A percentile compares a stretch with the other conserved stretches of the same genome.
These are phyloP conservation scores for Brachirus orientalis DNA, from an alignment of 2,113 vertebrate genomes.

Conservation along the genomic window DNA sequence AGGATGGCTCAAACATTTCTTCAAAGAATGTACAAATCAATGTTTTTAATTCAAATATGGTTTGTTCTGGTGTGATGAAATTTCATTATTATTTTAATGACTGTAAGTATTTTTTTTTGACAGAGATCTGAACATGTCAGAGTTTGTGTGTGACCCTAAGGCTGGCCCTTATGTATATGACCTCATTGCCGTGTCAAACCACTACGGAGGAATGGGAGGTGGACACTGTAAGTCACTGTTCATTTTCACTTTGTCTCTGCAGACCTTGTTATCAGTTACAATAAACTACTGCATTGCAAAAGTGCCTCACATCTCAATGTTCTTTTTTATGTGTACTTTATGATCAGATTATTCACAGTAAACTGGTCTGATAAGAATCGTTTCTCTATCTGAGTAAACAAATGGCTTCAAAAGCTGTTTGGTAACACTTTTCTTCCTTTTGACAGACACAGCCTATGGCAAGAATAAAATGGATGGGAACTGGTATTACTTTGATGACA, in stretches of 20 bases:
- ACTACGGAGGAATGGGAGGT: slow-evolving; percentile 97
- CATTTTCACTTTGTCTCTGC: background rate
- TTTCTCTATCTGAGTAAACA: slow-evolving; percentile 7
- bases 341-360: background rate
- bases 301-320: slow-evolving; percentile 4
- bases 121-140: slow-evolving; percentile 94
- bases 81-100: background rate
- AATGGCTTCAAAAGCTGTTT: background rate
- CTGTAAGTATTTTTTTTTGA: slow-evolving; percentile 26
- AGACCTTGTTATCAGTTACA: too few relatives aligned
- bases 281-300: too few relatives aligned
- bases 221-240: slow-evolving; percentile 91
- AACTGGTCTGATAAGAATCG: background rate
- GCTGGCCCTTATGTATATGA: slow-evolving; percentile 91
- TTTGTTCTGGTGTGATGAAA: too few relatives aligned
- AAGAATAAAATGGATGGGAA: slow-evolving; percentile 92
- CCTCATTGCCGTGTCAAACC: slow-evolving; percentile 95
- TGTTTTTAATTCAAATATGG: too few relatives aligned
- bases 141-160: slow-evolving; percentile 92
- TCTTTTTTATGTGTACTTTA: background rate
- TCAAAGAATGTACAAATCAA: too few relatives aligned
- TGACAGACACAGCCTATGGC: slow-evolving; percentile 91
- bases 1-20: background rate
- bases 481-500: slow-evolving; percentile 98
- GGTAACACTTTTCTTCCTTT: slow-evolving; percentile 7